Evolutionary conservation across 2,113 vertebrate species (phyloP), one percentile per base, ranked within the genome.

Genomic region (Hemibagrus wyckioides): DNA sequence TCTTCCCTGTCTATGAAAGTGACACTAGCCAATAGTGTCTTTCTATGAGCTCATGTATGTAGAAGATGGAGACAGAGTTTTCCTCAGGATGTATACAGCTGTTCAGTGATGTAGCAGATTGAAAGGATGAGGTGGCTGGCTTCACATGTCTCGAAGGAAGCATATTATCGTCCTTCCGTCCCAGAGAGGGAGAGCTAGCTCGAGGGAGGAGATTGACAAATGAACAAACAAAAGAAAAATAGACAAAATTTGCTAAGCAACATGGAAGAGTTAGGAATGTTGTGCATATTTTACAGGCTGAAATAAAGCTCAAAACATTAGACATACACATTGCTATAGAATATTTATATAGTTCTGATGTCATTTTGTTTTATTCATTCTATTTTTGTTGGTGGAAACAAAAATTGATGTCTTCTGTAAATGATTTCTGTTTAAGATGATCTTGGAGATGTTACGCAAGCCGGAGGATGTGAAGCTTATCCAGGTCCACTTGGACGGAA

Each of bases 401-500:
- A 25, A 61, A 61, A 61, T 36, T 36, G 3, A 19, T 57, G 63
- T 33, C 6, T 30, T 3, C 28, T 84, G 15, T n/a, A 8, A 48
- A 48, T 50, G 28, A 14, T 59, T 50, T 71, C 30, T 33, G 10
- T 76, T 81, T 69, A 9, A 91, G 91, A 59, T 89, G 86, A 80
- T 91, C n/a, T 52, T 91, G 57, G 91, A 91, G 87, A 25, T 89
- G 82, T 87, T 90, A 59, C 86, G n/a, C 7, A 39, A 48, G 11
- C 30, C 88, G 0, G 57, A 17, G 4, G 88, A 86, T 63, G 10
- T 59, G n/a, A 85, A 85, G 48, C 69, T 33, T 0, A 48, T 90
- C 39, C 84, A 87, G 59, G 8, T 39, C 0, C 80, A 89, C 6
- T 85, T 91, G 87, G 88, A 91, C 56, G 76, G 15, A 69, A 85